Base-by-base conservation (phyloP, 1,140 invertebrate species). In the Formica exsecta region DNA sequence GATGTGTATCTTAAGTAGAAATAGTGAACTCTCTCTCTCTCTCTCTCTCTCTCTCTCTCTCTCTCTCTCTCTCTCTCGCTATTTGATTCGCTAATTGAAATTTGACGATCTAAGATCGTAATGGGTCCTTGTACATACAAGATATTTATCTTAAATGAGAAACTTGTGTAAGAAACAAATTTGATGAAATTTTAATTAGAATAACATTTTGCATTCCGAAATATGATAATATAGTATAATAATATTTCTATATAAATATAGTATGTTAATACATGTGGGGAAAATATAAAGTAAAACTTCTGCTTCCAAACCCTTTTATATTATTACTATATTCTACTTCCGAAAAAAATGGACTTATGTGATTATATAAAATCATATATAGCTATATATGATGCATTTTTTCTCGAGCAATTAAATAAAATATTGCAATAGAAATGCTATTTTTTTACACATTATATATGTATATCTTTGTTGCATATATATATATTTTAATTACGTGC, bases 81-180 rank as follows among this genome's bases (percentile, higher is more conserved):
- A n/a, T n/a, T n/a, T n/a, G n/a, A n/a, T n/a, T n/a, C 25, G 32
- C n/a, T 80, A 80, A 80, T 74, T 61, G 68, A 74, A 74, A 74
- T 74, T 71, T 48, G 54, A n/a, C n/a, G 7, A 83, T 22, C 32
- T 44, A 44, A 80, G 73, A 74, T 62, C 8, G 54, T 36, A 73
- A 83, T 70, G 54, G 9, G 3, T 62, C 32, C 32, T 41, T 44
- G 54, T 6, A 66, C 9, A 29, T 48, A n/a, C 22, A 80, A 70
- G 44, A 79, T 51, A 11, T 38, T 79, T 41, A 22, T 41, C 41
- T 70, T 38, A 44, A 68, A 70, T 48, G 29, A 66, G 32, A 79
- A 66, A 54, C 8, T 51, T 36, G 13, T 11, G 16, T 59, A n/a
- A 38, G 36, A 70, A 38, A 41, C 1, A 41, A n/a, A 68, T 79